A percentile compares a stretch with the other conserved stretches of the same genome.
These are phyloP conservation scores for Misgurnus anguillicaudatus DNA, from an alignment of 2,113 vertebrate genomes.

Conservation along the genomic window DNA sequence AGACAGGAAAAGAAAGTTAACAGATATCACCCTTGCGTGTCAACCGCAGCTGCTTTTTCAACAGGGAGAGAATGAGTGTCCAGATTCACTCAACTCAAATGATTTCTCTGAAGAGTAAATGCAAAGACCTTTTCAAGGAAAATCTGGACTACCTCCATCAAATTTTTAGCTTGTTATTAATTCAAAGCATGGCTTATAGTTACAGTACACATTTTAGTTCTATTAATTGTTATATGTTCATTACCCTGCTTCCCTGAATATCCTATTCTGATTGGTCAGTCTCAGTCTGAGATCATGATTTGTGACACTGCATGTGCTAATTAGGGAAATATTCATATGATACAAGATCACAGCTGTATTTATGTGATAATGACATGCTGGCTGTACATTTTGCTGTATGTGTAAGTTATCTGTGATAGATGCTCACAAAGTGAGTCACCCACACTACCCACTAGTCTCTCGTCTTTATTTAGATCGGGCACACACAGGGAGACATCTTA, in stretches of 20 bases:
- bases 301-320: too few relatives aligned
- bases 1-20: background rate
- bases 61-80: slow-evolving; percentile 23
- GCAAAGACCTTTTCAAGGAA: slow-evolving; percentile 29
- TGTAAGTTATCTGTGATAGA: too few relatives aligned
- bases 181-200: background rate
- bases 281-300: background rate
- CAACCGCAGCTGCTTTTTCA: slow-evolving; percentile 9
- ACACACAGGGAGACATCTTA: too few relatives aligned
- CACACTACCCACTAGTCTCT: too few relatives aligned
- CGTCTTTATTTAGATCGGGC: too few relatives aligned
- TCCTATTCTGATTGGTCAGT: background rate
- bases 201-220: background rate
- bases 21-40: slow-evolving; percentile 10
- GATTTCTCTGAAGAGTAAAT: slow-evolving; percentile 41
- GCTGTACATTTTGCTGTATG: too few relatives aligned
- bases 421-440: too few relatives aligned
- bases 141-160: slow-evolving; percentile 35
- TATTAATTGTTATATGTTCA: background rate
- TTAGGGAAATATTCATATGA: too few relatives aligned
- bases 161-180: slow-evolving; percentile 23
- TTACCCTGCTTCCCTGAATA: background rate
- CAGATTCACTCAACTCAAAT: slow-evolving; percentile 21
- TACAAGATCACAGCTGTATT: too few relatives aligned
- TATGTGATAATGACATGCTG: too few relatives aligned